Percentiles rank a stretch among this genome's conserved stretches.
Conservation (phyloP, 53 echinoderm and acorn worm genomes). For the Antedon mediterranea region DNA sequence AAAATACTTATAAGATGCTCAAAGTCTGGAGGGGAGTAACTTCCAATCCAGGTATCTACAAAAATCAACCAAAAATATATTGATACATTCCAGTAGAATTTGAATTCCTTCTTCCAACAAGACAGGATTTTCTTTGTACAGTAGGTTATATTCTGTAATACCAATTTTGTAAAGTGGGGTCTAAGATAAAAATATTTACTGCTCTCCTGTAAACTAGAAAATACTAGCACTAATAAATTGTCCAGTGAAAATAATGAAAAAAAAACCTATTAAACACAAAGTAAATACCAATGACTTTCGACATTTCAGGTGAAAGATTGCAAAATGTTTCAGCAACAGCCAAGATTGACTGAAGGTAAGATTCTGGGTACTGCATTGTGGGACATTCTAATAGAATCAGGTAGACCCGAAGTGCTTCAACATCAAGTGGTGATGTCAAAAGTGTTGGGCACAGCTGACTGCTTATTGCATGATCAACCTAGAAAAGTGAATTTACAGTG, state of each 20-base stretch:
- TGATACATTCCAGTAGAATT: no score
- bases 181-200: no score
- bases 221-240: no score
- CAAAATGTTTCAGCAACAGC: constrained; percentile 44
- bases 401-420: constrained; percentile 78
- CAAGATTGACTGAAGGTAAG: constrained; percentile 30
- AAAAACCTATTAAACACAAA: neutral
- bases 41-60: neutral
- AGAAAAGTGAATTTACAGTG: no score
- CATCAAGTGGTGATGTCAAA: constrained; percentile 67
- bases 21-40: constrained; percentile 21
- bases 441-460: constrained; percentile 48
- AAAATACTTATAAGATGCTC: constrained; percentile 41
- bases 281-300: constrained; percentile 68
- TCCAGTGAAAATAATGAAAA: no score
- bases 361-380: constrained; percentile 40
- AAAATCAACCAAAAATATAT: neutral
- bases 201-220: no score
- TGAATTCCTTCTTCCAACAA: no score
- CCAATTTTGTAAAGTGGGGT: no score
- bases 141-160: no score
- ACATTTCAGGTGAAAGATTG: constrained; percentile 32
- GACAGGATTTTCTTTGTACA: no score
- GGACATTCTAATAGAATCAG: constrained; percentile 67
- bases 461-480: constrained; percentile 43